These are phyloP conservation scores for Brachyistius frenatus DNA, from an alignment of 2,113 vertebrate species.

Conservation along the genomic window DNA sequence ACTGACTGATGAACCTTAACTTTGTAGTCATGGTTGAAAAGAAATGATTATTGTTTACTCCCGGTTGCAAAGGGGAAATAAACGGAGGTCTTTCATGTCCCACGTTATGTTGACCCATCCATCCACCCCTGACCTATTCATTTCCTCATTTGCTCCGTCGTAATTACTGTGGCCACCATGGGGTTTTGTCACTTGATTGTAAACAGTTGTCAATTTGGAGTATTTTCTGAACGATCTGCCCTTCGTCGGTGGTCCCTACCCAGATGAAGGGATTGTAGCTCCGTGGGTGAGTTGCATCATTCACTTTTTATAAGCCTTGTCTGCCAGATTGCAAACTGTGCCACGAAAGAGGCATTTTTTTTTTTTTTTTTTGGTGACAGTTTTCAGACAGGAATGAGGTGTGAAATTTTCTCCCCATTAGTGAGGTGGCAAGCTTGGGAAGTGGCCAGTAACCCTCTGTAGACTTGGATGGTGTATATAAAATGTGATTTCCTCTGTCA, in stretches of 20 bases:
- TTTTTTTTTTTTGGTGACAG: conserved; percentile 2
- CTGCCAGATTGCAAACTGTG: not conserved
- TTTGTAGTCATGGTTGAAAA: no score
- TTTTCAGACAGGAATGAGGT: not conserved
- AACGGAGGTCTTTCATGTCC: no score
- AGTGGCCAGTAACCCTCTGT: not conserved
- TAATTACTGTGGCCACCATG: not conserved
- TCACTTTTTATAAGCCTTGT: not conserved
- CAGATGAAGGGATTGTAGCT: not conserved
- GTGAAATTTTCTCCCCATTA: not conserved
- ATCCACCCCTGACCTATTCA: not conserved
- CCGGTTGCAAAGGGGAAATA: no score
- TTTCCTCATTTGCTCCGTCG: not conserved
- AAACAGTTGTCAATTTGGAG: no score
- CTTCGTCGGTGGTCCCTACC: not conserved
- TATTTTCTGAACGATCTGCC: not conserved
- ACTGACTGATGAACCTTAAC: no score
- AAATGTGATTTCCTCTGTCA: not conserved
- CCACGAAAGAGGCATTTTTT: not conserved
- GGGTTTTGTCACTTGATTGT: no score
- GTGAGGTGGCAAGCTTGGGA: not conserved
- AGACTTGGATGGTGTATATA: not conserved
- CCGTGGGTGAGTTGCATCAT: not conserved
- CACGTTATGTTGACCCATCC: not conserved
- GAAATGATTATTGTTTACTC: no score